These are phyloP conservation scores for Microtus agrestis DNA, from an alignment of 2,797 vertebrate genomes.

Conservation along the genomic window DNA sequence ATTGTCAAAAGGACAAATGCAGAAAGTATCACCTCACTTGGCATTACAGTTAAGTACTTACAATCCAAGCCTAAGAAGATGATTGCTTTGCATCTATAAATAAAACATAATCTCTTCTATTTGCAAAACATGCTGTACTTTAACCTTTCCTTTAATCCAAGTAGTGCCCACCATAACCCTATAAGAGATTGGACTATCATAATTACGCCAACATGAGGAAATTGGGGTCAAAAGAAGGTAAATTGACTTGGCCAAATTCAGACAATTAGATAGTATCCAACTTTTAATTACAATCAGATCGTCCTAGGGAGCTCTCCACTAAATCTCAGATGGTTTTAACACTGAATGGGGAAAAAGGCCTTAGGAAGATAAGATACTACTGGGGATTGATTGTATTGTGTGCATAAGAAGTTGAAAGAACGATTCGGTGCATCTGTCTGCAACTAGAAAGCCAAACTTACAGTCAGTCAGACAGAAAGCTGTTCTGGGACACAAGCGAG, in stretches of 20 bases:
- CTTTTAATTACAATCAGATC: slow-evolving; percentile 38
- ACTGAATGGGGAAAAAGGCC: not conserved
- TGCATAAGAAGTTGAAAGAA: not conserved
- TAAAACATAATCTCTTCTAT: slow-evolving; percentile 55
- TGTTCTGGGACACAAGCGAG: not conserved
- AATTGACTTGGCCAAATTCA: slow-evolving; percentile 6
- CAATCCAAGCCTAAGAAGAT: slow-evolving; percentile 30
- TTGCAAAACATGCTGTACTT: slow-evolving; percentile 41
- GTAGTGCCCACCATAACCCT: not conserved
- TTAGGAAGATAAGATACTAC: slow-evolving; percentile 22
- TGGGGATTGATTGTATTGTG: not conserved
- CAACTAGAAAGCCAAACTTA: not conserved
- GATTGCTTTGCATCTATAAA: slow-evolving; percentile 50
- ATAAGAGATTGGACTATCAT: not conserved
- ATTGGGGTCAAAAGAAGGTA: slow-evolving; percentile 29
- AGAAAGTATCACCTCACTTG: not conserved
- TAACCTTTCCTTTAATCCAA: slow-evolving; percentile 30
- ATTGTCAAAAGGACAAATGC: slow-evolving; percentile 42
- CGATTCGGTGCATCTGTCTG: not conserved
- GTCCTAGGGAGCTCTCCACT: not conserved
- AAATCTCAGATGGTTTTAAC: not conserved
- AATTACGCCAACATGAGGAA: slow-evolving; percentile 38
- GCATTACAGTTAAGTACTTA: slow-evolving; percentile 31
- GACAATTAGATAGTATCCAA: not conserved
- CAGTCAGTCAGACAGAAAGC: not conserved